Base-by-base conservation (phyloP, 2,113 vertebrate genomes). In the Syrmaticus mikado region DNA sequence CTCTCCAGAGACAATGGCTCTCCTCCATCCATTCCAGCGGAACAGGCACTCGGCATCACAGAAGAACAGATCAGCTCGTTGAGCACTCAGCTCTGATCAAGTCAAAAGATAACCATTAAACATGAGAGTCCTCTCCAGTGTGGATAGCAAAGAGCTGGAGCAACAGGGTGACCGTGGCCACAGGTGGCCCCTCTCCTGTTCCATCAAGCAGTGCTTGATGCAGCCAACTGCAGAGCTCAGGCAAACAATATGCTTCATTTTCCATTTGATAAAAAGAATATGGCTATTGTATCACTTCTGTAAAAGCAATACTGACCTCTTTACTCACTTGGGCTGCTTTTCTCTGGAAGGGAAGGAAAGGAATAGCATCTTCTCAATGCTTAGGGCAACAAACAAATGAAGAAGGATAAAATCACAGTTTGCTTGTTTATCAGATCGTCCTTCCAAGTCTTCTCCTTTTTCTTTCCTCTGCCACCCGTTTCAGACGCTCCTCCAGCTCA, bases 121-220 rank as follows among this genome's bases (percentile, higher is more conserved):
- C 20, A 30, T 2, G 57, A 32, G 6, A 10, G 20, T 22, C 24
- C 30, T 36, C 75, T 91, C 34, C 13, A 28, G 20, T 2, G 10
- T 17, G 14, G 11, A 27, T 8, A n/a, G 40, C 34, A 62, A 75
- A 32, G 40, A 62, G 46, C 7, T 5, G 21, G 43, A 55, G 38
- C 14, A 12, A 16, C 8, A 1, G 38, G 58, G 19, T 11, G 61
- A 21, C 0, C 2, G 30, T 1, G 20, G 34, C 38, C 61, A 41
- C 70, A 41, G 5, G 30, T 1, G 20, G 34, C 38, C 67, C 36
- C 62, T 55, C 30, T 36, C 24, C 28, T 32, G 8, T 5, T 3
- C 13, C 77, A 9, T 8, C 11, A 32, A 36, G 41, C 32, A 21
- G 18, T 2, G 10, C 0, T 18, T 7, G 8, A 27, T 20, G 28